Evolutionary conservation across 2,113 vertebrate species (phyloP).

Genomic region (Trematomus loennbergii): DNA sequence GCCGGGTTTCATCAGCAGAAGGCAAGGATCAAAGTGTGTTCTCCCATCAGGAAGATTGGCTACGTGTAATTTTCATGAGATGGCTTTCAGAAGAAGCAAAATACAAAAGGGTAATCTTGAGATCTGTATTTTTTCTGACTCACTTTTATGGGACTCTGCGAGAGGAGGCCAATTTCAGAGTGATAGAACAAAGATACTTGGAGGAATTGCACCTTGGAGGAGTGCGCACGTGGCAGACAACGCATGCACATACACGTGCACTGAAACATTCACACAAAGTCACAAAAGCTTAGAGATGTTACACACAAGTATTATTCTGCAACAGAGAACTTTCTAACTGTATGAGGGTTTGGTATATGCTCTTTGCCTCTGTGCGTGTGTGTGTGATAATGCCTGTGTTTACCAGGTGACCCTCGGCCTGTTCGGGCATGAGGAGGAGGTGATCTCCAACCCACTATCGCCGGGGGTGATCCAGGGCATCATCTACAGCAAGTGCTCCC

Average conservation of each 20-base stretch:
- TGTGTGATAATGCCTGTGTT: not conserved
- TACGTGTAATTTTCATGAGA: conserved; percentile 64
- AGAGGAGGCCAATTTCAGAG: conserved; percentile 62
- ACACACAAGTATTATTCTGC: not conserved
- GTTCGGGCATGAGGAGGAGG: conserved; percentile 95
- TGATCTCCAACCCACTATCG: conserved; percentile 98
- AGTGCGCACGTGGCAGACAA: not conserved
- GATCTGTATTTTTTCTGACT: conserved; percentile 27
- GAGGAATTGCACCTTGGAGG: conserved; percentile 25
- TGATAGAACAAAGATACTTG: conserved; percentile 39
- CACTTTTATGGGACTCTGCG: conserved; percentile 45
- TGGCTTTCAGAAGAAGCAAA: conserved; percentile 55
- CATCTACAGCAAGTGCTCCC: conserved; percentile 92
- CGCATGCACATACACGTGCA: not conserved
- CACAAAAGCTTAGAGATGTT: not conserved
- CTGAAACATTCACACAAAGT: not conserved
- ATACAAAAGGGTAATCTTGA: conserved; percentile 50
- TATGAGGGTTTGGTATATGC: not conserved
- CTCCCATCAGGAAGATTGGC: conserved; percentile 47
- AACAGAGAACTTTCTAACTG: conserved; percentile 8
- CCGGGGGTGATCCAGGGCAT: conserved; percentile 95
- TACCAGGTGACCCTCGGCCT: conserved; percentile 94
- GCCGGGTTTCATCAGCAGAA: conserved; percentile 51
- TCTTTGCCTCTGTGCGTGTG: not conserved
- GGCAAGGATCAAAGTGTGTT: conserved; percentile 46